phyloP scores from a whole-genome alignment of 2,797 vertebrate species.

The Staurois parvus region DNA sequence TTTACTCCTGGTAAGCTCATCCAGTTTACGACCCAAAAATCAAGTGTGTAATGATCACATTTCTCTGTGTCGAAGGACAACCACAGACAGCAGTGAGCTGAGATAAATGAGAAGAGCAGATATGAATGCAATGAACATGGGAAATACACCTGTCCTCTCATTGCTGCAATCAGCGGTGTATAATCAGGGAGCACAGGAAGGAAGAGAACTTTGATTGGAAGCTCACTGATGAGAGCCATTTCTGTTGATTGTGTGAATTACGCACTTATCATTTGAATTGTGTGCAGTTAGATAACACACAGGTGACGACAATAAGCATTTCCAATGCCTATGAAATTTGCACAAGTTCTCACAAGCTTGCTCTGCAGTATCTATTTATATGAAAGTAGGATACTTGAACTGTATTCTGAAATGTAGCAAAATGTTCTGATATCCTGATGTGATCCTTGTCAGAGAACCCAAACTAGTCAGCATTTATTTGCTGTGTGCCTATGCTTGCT shows the following conservation, averaged over 20 bases:
- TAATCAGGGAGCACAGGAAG: slow-evolving; percentile 7
- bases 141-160: slow-evolving; percentile 25
- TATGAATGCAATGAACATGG: neutral
- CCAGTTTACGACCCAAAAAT: no score
- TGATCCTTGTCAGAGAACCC: no score
- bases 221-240: slow-evolving; percentile 34
- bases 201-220: slow-evolving; percentile 21
- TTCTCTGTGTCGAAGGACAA: no score
- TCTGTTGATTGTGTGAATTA: slow-evolving; percentile 50
- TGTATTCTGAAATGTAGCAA: neutral
- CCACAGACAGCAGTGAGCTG: no score
- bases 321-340: neutral
- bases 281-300: slow-evolving; percentile 1
- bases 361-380: neutral
- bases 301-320: slow-evolving; percentile 21
- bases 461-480: no score
- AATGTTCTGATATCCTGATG: no score
- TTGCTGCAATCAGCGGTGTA: slow-evolving; percentile 6
- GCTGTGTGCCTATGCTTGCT: no score
- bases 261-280: slow-evolving; percentile 3
- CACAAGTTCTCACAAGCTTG: slow-evolving; percentile 17
- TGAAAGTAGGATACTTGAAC: neutral
- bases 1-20: no score
- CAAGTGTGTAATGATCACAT: no score
- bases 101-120: neutral